These are phyloP conservation scores for Rousettus madagascariensis DNA, from an alignment of 2,797 vertebrate genomes.

Conservation along the genomic window DNA sequence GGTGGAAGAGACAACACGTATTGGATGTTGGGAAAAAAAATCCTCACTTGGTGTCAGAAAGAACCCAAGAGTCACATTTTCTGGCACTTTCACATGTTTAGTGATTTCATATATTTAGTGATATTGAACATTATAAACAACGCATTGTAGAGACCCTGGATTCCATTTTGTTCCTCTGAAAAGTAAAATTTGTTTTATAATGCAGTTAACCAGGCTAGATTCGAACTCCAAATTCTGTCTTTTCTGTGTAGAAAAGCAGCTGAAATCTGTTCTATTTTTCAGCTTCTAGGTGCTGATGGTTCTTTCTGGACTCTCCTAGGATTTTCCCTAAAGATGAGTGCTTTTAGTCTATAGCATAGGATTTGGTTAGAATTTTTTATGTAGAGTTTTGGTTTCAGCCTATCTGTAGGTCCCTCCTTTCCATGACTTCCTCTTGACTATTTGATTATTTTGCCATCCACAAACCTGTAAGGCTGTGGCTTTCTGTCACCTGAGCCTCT, in stretches of 20 bases:
- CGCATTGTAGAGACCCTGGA: background rate
- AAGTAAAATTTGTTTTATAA: background rate
- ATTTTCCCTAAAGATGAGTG: background rate
- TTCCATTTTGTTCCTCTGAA: background rate
- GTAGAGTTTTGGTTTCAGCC: background rate
- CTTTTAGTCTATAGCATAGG: background rate
- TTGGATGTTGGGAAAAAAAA: rapidly evolving
- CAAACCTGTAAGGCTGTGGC: background rate
- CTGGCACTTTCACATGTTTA: background rate
- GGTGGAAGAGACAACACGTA: background rate
- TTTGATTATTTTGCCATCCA: background rate
- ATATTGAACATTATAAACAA: background rate
- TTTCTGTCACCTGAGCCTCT: background rate
- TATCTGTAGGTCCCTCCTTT: background rate
- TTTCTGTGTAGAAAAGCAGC: background rate
- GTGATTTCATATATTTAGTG: background rate
- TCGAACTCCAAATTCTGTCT: background rate
- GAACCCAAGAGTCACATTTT: background rate
- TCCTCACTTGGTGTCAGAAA: background rate
- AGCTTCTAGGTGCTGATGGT: background rate
- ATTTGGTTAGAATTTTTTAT: background rate
- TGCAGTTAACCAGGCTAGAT: background rate
- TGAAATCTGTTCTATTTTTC: background rate
- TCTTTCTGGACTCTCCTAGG: background rate
- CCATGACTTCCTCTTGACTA: background rate